Conservation (phyloP, 2,797 vertebrate species). For the Neoniphon sammara region DNA sequence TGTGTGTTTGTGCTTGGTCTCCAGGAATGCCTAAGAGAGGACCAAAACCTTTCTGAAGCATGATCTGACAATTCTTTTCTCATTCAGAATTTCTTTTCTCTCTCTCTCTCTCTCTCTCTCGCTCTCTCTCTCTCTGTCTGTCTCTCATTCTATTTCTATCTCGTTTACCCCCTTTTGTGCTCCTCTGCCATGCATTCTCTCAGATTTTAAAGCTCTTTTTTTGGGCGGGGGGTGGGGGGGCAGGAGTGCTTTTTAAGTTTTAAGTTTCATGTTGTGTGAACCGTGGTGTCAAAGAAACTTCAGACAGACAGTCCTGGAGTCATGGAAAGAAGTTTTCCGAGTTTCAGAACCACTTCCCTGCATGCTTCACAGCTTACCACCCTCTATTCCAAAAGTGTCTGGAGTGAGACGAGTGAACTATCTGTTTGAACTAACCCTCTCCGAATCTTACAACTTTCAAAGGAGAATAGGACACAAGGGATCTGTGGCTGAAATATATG, state of each 20-base stretch:
- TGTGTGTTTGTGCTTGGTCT: neutral
- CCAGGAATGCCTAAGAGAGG: neutral
- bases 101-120: neutral
- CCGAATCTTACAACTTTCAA: conserved; percentile 5
- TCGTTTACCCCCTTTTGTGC: conserved; percentile 14
- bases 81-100: conserved; percentile 10
- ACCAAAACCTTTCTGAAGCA: neutral
- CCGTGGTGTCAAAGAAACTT: conserved; percentile 38
- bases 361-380: neutral
- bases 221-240: neutral
- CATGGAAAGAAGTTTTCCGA: neutral
- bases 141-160: neutral
- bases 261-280: conserved; percentile 40
- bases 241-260: neutral
- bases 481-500: neutral
- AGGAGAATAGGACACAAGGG: neutral
- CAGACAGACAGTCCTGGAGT: conserved; percentile 28
- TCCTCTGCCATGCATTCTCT: conserved; percentile 16
- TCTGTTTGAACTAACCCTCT: conserved; percentile 16
- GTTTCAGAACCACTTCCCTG: conserved; percentile 3
- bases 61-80: conserved; percentile 4
- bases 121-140: neutral
- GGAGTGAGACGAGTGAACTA: conserved; percentile 2
- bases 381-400: conserved; percentile 23
- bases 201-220: conserved; percentile 4